Percentiles rank a stretch among this genome's conserved stretches.
Conservation (phyloP, 2,888 invertebrate species). For the Bibio marci region DNA sequence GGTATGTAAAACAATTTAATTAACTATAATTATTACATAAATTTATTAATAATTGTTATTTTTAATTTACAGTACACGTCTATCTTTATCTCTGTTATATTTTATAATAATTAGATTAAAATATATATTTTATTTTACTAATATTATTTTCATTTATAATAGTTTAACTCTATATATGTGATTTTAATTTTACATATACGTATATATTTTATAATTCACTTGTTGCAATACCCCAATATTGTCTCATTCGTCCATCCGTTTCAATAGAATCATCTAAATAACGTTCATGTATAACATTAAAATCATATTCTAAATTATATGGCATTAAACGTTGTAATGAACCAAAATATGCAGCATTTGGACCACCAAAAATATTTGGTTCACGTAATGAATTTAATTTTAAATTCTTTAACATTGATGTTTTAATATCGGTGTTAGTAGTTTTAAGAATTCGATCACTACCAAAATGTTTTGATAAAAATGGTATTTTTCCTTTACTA, state of each 20-base stretch:
- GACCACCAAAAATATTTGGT: slow-evolving; percentile 43
- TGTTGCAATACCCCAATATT: slow-evolving; percentile 82
- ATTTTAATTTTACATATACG: no score
- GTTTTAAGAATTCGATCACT: slow-evolving; percentile 66
- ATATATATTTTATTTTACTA: no score
- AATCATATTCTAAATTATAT: slow-evolving; percentile 68
- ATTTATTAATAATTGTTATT: no score
- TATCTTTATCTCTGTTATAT: no score
- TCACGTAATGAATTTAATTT: slow-evolving; percentile 37
- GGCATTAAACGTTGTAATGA: slow-evolving; percentile 71
- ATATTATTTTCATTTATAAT: no score
- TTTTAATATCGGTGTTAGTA: slow-evolving; percentile 10
- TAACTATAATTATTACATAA: no score
- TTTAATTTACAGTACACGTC: no score
- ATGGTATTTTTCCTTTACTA: slow-evolving; percentile 24
- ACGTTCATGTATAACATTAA: slow-evolving; percentile 66
- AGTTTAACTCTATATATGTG: no score
- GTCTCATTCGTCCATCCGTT: slow-evolving; percentile 68
- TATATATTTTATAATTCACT: slow-evolving; percentile 46
- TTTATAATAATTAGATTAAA: no score
- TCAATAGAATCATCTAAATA: slow-evolving; percentile 55
- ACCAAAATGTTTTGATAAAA: slow-evolving; percentile 59
- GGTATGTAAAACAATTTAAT: no score
- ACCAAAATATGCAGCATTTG: slow-evolving; percentile 75
- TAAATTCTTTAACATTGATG: slow-evolving; percentile 32